Evolutionary conservation across 2,113 vertebrate genomes (phyloP).

Genomic region (Peromyscus leucopus): DNA sequence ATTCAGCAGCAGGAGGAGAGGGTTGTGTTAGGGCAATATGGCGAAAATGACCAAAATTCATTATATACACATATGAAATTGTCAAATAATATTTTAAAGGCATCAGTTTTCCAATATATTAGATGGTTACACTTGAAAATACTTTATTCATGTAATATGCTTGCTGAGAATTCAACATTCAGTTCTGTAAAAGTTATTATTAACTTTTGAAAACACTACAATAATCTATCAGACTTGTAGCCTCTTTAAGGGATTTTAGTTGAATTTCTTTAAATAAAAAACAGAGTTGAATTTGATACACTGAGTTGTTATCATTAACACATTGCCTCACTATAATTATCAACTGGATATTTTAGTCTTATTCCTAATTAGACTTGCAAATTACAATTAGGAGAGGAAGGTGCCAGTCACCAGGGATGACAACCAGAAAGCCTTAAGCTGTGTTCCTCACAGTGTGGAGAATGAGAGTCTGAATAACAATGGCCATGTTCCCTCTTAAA

Average conservation of each 20-base stretch:
- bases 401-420: neutral
- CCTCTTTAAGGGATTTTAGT: neutral
- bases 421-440: constrained; percentile 46
- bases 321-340: constrained; percentile 51
- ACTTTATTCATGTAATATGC: neutral
- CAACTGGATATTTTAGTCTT: constrained; percentile 45
- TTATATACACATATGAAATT: neutral
- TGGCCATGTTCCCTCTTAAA: neutral
- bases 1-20: neutral
- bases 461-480: neutral
- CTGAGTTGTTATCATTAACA: constrained; percentile 63
- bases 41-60: neutral
- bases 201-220: neutral
- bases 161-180: neutral
- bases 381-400: constrained; percentile 35
- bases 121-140: neutral
- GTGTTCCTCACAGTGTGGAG: neutral
- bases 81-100: neutral
- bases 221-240: neutral
- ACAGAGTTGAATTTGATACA: constrained; percentile 41
- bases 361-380: constrained; percentile 57
- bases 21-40: neutral
- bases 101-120: constrained; percentile 2
- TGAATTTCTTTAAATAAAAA: constrained; percentile 23
- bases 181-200: neutral